Conservation (phyloP, 2,888 invertebrate genomes). For the Marronus borbonicus region DNA sequence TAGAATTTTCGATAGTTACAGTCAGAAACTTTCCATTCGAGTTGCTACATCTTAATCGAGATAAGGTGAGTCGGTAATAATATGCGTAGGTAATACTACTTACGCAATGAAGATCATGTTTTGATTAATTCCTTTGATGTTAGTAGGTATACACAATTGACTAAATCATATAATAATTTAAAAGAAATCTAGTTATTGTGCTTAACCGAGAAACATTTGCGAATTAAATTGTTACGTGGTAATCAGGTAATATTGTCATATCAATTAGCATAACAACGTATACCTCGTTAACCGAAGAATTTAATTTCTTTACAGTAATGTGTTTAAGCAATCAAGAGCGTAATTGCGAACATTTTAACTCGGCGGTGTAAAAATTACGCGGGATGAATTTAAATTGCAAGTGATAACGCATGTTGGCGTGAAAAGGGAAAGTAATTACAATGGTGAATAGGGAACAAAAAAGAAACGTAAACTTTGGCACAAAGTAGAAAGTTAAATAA, state of each 20-base stretch:
- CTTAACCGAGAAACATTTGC: no score
- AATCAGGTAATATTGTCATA: no score
- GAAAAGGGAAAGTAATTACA: conserved; percentile 40
- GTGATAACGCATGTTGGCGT: conserved; percentile 30
- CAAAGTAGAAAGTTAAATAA: conserved; percentile 48
- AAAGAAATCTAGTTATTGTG: no score
- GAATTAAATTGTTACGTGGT: no score
- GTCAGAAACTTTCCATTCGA: background rate
- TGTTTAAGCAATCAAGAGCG: conserved; percentile 9
- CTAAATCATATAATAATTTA: no score
- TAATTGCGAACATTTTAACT: conserved; percentile 18
- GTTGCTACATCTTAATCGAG: background rate
- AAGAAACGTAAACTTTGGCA: conserved; percentile 38
- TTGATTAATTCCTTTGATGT: background rate
- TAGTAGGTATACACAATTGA: background rate
- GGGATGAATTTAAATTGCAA: conserved; percentile 32
- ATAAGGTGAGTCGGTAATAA: background rate
- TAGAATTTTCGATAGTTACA: background rate
- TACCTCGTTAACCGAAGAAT: background rate
- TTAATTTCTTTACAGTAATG: background rate
- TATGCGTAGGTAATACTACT: background rate
- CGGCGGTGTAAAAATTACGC: conserved; percentile 18
- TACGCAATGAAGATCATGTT: background rate
- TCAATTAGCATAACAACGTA: no score
- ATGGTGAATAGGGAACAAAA: conserved; percentile 15